Base-by-base conservation (phyloP, 2,797 vertebrate genomes). In the Chanos chanos region DNA sequence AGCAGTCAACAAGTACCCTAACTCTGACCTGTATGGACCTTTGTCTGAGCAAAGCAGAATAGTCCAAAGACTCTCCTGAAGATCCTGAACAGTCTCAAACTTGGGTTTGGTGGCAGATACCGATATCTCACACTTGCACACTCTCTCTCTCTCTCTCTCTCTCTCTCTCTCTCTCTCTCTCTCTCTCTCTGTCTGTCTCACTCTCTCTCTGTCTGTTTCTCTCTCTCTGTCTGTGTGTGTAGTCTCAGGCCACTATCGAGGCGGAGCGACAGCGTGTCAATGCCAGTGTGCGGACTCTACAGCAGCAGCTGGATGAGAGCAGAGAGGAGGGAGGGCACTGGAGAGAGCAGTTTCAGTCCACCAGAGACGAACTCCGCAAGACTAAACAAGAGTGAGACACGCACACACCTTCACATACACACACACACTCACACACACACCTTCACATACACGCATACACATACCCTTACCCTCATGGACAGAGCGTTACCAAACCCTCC, bases 321-420 rank as follows among this genome's bases (percentile, higher is more conserved):
- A 78, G 86, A 0, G 96, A 98, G 25, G 95, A 98, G 79, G 91
- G 87, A 0, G 75, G 75, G 64, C 96, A 98, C 75, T 98, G 95
- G 96, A 91, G 92, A 85, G 92, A 81, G 81, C 90, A 94, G 90
- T 95, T 94, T 74, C 94, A 96, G 77, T 69, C 86, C 65, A 88
- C 89, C 72, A 94, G 92, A 65, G 94, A 97, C 0, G 94, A 97
- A 49, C 90, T 97, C 6, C 87, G 92, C 49, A 80, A 51, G 55
- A 73, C 88, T 47, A 97, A 94, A 78, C 92, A 96, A 81, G 90
- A 96, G 96, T 98, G 68, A 91, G 86, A 74, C 28, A 22, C 30
- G 10, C 16, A 37, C 40, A 6, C 2, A 48, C 30, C 27, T 5
- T 7, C 37, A 22, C 8, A 7, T 24, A 2, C 25, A 16, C 16